A percentile compares a stretch with the other conserved stretches of the same genome.
Evolutionary conservation across 1,140 invertebrate species (phyloP).

Genomic region (Chrysopa pallens): DNA sequence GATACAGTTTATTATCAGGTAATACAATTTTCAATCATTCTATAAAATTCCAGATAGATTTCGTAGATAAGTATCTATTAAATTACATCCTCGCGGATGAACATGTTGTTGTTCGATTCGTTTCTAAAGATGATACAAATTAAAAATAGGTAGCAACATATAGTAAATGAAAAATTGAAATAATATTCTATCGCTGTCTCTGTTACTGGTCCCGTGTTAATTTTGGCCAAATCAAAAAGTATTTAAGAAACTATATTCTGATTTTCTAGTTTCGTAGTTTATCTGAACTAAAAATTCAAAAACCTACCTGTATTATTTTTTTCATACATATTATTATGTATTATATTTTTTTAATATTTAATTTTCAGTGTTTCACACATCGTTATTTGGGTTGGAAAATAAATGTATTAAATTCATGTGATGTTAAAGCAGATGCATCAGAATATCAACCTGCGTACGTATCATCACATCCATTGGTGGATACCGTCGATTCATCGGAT

Average conservation of each 20-base stretch:
- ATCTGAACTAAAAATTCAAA: no score
- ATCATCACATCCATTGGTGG: constrained; percentile 4
- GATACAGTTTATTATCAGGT: constrained; percentile 88
- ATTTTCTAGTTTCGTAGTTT: no score
- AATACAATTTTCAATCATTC: constrained; percentile 8
- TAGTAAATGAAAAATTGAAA: no score
- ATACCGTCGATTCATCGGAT: constrained; percentile 20
- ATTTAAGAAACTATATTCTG: no score
- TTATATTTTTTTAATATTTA: constrained; percentile 1
- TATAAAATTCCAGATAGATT: neutral
- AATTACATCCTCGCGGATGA: neutral
- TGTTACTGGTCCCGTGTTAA: no score
- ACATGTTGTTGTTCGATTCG: no score
- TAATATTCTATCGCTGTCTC: no score
- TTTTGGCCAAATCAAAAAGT: no score
- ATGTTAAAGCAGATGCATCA: constrained; percentile 30
- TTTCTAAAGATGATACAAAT: no score
- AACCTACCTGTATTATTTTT: no score
- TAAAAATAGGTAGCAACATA: no score
- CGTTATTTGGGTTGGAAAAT: constrained; percentile 91
- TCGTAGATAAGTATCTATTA: neutral
- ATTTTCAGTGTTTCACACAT: constrained; percentile 70
- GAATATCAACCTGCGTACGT: constrained; percentile 28
- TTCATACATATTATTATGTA: no score
- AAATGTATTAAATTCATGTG: constrained; percentile 69